A percentile compares a stretch with the other conserved stretches of the same genome.
Evolutionary conservation across 2,113 vertebrate species (phyloP).

Genomic region (Zapus hudsonius): DNA sequence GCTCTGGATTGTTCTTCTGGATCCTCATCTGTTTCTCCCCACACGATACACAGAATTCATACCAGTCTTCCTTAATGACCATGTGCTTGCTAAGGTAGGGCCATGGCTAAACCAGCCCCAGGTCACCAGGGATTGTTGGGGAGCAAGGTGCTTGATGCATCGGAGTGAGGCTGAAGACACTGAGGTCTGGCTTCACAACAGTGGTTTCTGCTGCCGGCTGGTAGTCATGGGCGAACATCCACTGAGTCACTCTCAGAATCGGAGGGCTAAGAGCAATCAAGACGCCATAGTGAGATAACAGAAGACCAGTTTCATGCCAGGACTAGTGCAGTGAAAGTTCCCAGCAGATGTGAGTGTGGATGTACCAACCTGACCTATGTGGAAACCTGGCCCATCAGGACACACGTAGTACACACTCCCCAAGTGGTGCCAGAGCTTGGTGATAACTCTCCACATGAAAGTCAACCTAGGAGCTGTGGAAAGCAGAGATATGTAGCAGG

Average conservation of each 20-base stretch:
- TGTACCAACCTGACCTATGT: too few relatives aligned
- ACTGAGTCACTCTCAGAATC: background rate
- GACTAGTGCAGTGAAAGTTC: background rate
- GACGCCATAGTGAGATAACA: background rate
- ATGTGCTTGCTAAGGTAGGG: too few relatives aligned
- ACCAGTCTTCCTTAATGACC: background rate
- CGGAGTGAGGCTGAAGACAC: background rate
- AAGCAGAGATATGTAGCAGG: background rate
- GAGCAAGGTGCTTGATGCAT: background rate
- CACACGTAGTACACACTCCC: accelerated
- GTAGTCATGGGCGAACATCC: background rate
- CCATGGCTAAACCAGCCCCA: background rate
- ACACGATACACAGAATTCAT: background rate
- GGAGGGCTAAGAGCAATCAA: background rate
- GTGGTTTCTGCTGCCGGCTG: background rate
- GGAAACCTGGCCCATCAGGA: background rate
- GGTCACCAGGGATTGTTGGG: too few relatives aligned
- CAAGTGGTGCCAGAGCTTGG: background rate
- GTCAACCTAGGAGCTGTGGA: background rate
- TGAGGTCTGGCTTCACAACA: background rate
- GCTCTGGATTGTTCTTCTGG: background rate
- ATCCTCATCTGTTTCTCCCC: background rate
- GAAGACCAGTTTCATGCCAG: background rate
- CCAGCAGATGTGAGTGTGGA: background rate
- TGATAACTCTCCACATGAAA: background rate